Evolutionary conservation across 2,113 vertebrate species (phyloP).

Genomic region (Rhea pennata): DNA sequence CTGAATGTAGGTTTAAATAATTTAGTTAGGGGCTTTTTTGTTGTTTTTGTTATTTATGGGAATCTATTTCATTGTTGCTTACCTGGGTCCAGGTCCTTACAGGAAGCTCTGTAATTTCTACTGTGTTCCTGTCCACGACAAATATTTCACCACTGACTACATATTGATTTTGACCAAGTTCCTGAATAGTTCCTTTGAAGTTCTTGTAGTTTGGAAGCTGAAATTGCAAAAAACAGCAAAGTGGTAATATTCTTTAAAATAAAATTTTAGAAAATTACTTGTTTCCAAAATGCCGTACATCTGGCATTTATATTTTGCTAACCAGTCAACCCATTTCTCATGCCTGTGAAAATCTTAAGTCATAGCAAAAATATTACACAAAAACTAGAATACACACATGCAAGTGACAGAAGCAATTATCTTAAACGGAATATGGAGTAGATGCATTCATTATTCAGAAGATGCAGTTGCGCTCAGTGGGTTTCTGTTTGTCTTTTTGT

Average conservation of each 20-base stretch:
- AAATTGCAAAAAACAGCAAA: constrained; percentile 10
- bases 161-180: constrained; percentile 96
- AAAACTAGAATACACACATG: not conserved
- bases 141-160: constrained; percentile 95
- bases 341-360: not conserved
- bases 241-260: not conserved
- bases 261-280: not conserved
- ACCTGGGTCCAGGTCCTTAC: constrained; percentile 99
- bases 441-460: not conserved
- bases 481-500: not conserved
- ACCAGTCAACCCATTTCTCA: not conserved
- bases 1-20: not conserved
- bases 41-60: not conserved
- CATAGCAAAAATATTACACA: not conserved
- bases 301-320: not conserved
- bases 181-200: constrained; percentile 94
- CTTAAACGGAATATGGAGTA: not conserved
- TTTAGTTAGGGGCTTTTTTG: not conserved
- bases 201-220: constrained; percentile 98
- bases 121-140: constrained; percentile 93
- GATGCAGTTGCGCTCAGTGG: not conserved
- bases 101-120: constrained; percentile 98
- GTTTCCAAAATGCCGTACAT: not conserved
- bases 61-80: not conserved
- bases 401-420: not conserved